Percentiles rank a stretch among this genome's conserved stretches.
Evolutionary conservation across 2,888 invertebrate genomes (phyloP).

Genomic region (Parasteatoda lunata): DNA sequence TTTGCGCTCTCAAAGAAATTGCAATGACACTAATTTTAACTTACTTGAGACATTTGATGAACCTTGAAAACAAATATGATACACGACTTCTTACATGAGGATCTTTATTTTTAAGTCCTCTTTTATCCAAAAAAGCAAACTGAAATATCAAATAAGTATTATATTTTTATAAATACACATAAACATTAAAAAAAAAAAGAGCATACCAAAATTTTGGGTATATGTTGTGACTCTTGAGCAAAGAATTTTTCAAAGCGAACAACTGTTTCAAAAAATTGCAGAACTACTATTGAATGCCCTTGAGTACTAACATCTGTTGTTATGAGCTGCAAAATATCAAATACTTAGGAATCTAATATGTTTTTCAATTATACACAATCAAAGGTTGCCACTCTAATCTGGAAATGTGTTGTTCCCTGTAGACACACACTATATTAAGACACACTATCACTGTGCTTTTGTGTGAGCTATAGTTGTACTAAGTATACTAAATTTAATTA

Average conservation of each 20-base stretch:
- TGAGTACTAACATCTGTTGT: conserved; percentile 76
- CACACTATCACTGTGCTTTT: not conserved
- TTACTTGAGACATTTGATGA: conserved; percentile 77
- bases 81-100: conserved; percentile 77
- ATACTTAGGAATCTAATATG: too few species aligned
- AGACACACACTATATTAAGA: not conserved
- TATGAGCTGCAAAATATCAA: conserved; percentile 73
- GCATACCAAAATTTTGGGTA: conserved; percentile 75
- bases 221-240: conserved; percentile 75
- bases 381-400: too few species aligned
- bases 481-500: too few species aligned
- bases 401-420: too few species aligned
- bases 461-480: too few species aligned
- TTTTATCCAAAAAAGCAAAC: conserved; percentile 76
- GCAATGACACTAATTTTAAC: too few species aligned
- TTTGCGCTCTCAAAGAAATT: too few species aligned
- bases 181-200: conserved; percentile 19
- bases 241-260: conserved; percentile 78
- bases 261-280: conserved; percentile 77
- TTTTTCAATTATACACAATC: too few species aligned
- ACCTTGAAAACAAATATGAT: conserved; percentile 78
- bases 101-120: conserved; percentile 76
- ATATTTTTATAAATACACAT: not conserved
- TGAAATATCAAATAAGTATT: conserved; percentile 15
- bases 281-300: conserved; percentile 75